Evolutionary conservation across 2,888 invertebrate genomes (phyloP).

Genomic region (Vandiemenella viatica): DNA sequence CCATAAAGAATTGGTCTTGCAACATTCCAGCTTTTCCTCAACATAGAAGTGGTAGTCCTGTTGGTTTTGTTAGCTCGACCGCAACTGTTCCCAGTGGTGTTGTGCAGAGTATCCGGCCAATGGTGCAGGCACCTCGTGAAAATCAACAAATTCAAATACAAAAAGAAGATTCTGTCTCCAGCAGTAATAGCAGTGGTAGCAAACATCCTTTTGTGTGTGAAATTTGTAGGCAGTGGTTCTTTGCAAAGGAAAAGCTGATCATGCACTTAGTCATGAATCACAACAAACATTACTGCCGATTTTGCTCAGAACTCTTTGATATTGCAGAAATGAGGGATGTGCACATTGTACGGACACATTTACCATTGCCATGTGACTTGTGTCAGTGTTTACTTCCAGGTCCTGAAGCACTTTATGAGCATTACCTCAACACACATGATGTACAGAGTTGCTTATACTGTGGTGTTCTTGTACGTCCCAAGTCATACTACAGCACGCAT

Average conservation of each 20-base stretch:
- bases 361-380: constrained; percentile 15
- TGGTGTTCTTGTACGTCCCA: constrained; percentile 16
- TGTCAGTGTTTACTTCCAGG: constrained; percentile 12
- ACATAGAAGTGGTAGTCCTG: too few species aligned
- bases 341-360: constrained; percentile 17
- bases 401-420: constrained; percentile 13
- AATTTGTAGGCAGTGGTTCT: constrained; percentile 19
- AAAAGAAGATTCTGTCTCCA: constrained; percentile 5
- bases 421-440: constrained; percentile 15
- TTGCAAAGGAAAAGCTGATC: constrained; percentile 17
- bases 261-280: constrained; percentile 20
- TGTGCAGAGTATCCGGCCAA: background rate
- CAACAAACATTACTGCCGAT: constrained; percentile 17
- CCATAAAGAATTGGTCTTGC: too few species aligned
- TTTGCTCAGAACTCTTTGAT: constrained; percentile 18
- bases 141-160: background rate
- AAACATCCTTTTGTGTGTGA: constrained; percentile 15
- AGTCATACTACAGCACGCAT: constrained; percentile 16
- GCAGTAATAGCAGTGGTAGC: background rate
- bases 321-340: constrained; percentile 11
- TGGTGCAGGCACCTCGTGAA: background rate
- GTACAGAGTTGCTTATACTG: constrained; percentile 16
- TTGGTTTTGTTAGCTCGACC: background rate
- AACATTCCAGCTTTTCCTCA: background rate
- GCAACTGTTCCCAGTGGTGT: background rate